phyloP scores from a whole-genome alignment of 2,888 invertebrate species.

The Cryptops parisi region DNA sequence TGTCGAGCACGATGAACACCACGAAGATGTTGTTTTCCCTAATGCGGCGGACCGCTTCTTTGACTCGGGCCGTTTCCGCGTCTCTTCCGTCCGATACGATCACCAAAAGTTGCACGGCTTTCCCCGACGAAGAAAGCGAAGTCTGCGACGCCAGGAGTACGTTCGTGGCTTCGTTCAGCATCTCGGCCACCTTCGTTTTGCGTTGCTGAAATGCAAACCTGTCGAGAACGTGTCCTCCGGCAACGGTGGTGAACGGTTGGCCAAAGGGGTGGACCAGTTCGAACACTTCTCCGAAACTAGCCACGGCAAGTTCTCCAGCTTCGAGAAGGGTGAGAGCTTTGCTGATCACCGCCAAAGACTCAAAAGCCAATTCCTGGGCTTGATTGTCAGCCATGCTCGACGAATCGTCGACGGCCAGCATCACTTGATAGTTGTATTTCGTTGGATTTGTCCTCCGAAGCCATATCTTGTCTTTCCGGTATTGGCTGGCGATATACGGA shows the following conservation, averaged over 20 bases:
- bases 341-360: constrained; percentile 78
- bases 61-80: constrained; percentile 61
- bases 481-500: constrained; percentile 97
- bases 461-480: constrained; percentile 99
- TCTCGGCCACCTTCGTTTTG: constrained; percentile 68
- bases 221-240: constrained; percentile 46
- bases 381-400: constrained; percentile 44
- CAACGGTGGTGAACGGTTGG: constrained; percentile 71
- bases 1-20: constrained; percentile 91
- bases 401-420: constrained; percentile 93
- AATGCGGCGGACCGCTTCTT: constrained; percentile 62
- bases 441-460: constrained; percentile 86
- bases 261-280: constrained; percentile 74
- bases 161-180: constrained; percentile 57
- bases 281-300: constrained; percentile 78
- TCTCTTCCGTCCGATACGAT: constrained; percentile 85
- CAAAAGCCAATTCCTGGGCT: constrained; percentile 66
- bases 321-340: constrained; percentile 81
- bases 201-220: constrained; percentile 71
- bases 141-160: background rate
- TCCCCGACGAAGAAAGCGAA: constrained; percentile 28
- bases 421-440: constrained; percentile 88
- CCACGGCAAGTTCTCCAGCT: constrained; percentile 78
- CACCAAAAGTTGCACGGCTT: constrained; percentile 73
- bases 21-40: constrained; percentile 72